Base-by-base conservation (phyloP, 2,888 invertebrate species). In the Pterostichus niger region DNA sequence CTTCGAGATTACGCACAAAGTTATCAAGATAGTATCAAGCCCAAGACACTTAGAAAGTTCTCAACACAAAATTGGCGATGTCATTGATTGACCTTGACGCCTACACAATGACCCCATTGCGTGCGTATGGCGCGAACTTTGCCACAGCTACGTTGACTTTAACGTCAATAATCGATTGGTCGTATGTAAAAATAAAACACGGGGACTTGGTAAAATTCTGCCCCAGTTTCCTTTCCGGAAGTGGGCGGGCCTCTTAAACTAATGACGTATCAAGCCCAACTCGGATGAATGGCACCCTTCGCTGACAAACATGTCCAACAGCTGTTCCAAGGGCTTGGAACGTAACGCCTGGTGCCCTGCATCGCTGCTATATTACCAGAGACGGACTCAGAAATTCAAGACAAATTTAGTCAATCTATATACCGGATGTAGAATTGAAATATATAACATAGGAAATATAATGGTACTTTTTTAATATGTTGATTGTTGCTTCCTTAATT, bases 181-280 rank as follows among this genome's bases (percentile, higher is more conserved):
- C 52, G 79, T 49, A 49, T 71, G 68, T 73, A 81, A 81, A 81
- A 81, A 81, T 73, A 81, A 81, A 68, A 31, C 80, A 35, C 80
- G 68, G n/a, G 3, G 68, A 15, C 68, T 52, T 68, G 46, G 33
- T 52, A 80, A 80, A 77, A 73, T 81, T 81, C 44, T 81, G 81
- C 56, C 73, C 81, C 71, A 81, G 81, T 81, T 81, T 81, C 71
- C 81, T 49, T 40, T 59, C 81, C 83, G 83, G 83, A 76, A 64
- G 54, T 76, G 10, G 77, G 83, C 77, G 83, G 61, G 68, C 54
- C 77, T 49, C 64, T 52, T 77, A 77, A 83, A 83, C 83, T 83
- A 83, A 83, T 83, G 83, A 83, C 83, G 77, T 83, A 83, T 83
- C 77, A 82, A 75, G 59, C 54, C 75, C 35, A 71, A 40, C 44